phyloP scores from a whole-genome alignment of 2,888 invertebrate species.

The Drosophila percnosoma region DNA sequence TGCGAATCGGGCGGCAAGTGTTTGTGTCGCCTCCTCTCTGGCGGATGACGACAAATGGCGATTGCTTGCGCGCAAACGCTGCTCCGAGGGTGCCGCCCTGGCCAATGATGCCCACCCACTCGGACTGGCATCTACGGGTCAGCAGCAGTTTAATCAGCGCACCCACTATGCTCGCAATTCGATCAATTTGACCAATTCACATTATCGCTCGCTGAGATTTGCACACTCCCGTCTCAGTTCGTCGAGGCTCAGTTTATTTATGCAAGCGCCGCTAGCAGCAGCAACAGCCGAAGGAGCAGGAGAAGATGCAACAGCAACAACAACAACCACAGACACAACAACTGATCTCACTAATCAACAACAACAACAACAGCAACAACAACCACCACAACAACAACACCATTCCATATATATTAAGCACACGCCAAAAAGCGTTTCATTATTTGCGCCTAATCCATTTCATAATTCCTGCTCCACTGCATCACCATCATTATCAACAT shows the following conservation, averaged over 20 bases:
- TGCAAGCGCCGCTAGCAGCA: constrained; percentile 70
- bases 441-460: constrained; percentile 74
- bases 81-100: constrained; percentile 77
- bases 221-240: constrained; percentile 83
- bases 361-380: constrained; percentile 34
- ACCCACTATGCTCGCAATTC: constrained; percentile 84
- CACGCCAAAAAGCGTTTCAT: constrained; percentile 70
- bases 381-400: constrained; percentile 56
- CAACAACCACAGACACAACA: constrained; percentile 54
- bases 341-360: constrained; percentile 54
- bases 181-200: constrained; percentile 83
- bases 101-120: constrained; percentile 25
- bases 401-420: constrained; percentile 74
- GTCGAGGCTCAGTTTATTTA: constrained; percentile 82
- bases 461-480: constrained; percentile 52
- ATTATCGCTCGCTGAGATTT: constrained; percentile 84
- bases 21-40: constrained; percentile 74
- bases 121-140: constrained; percentile 13
- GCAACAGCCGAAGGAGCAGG: constrained; percentile 6
- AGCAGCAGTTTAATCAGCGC: constrained; percentile 76
- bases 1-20: constrained; percentile 82
- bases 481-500: constrained; percentile 56
- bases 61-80: constrained; percentile 83
- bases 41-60: constrained; percentile 85
- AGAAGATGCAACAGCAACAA: constrained; percentile 35